phyloP scores from a whole-genome alignment of 1,140 invertebrate genomes.

The Oppia nitens region DNA sequence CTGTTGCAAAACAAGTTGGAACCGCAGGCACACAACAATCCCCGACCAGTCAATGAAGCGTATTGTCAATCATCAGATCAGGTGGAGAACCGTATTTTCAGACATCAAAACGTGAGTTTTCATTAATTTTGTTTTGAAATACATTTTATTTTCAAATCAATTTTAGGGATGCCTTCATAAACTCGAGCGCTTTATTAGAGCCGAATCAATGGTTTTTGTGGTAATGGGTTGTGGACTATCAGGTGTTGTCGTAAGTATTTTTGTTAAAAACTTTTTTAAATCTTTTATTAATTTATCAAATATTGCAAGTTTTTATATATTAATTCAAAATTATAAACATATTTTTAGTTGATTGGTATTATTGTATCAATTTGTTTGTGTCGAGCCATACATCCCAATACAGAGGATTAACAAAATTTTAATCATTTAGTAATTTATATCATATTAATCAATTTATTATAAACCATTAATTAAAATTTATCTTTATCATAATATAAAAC shows the following conservation, averaged over 20 bases:
- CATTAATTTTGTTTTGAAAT: neutral
- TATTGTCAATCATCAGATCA: conserved; percentile 48
- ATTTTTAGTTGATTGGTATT: neutral
- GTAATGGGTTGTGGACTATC: conserved; percentile 33
- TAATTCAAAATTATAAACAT: neutral
- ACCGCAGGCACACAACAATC: conserved; percentile 48
- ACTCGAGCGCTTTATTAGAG: conserved; percentile 55
- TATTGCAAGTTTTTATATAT: too few species aligned
- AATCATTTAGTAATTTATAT: neutral
- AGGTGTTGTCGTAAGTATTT: conserved; percentile 4
- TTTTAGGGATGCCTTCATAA: conserved; percentile 48
- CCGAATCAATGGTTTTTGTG: conserved; percentile 52
- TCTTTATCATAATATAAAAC: neutral
- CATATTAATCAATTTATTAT: too few species aligned
- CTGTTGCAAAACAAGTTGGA: conserved; percentile 41
- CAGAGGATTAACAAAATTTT: neutral
- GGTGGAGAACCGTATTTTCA: conserved; percentile 4
- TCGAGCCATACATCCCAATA: conserved; percentile 4
- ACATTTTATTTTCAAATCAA: neutral
- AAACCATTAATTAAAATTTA: too few species aligned
- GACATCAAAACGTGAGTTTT: conserved; percentile 15
- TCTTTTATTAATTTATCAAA: too few species aligned
- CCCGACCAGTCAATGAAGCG: conserved; percentile 46
- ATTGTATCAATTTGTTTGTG: conserved; percentile 9
- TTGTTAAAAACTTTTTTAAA: neutral